Evolutionary conservation across 2,888 invertebrate species (phyloP).

Genomic region (Maniola hyperantus): DNA sequence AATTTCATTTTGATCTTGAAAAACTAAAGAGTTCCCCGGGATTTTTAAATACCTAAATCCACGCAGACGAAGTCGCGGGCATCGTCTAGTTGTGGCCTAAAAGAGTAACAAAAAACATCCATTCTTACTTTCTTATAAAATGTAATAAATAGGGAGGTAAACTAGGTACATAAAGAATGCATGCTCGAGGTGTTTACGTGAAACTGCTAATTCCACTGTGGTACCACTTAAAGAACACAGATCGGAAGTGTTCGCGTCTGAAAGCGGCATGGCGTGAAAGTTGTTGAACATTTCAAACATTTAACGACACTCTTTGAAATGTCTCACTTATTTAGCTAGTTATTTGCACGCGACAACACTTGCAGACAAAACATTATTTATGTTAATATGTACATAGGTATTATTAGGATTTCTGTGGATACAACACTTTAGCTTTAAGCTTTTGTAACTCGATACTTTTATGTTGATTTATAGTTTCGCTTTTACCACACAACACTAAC

Average conservation of each 20-base stretch:
- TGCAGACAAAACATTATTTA: conserved; percentile 9
- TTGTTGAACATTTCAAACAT: conserved; percentile 36
- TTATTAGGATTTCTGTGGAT: no score
- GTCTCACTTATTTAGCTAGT: conserved; percentile 22
- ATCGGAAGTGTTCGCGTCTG: conserved; percentile 32
- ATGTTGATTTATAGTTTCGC: no score
- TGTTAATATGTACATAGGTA: conserved; percentile 1
- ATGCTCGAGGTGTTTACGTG: conserved; percentile 29
- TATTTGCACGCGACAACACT: conserved; percentile 26
- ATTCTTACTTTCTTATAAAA: neutral
- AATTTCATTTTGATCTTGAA: neutral
- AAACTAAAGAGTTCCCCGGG: no score
- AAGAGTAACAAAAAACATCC: no score
- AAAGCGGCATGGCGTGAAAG: conserved; percentile 39
- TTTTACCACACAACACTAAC: no score
- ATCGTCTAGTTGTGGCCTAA: no score
- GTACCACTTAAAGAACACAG: conserved; percentile 29
- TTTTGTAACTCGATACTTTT: neutral
- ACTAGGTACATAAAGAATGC: conserved; percentile 23
- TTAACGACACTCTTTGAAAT: conserved; percentile 33
- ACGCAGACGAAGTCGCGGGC: no score
- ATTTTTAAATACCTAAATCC: no score
- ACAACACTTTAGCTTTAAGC: conserved; percentile 2
- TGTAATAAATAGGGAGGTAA: neutral
- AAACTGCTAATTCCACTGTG: conserved; percentile 21